A percentile compares a stretch with the other conserved stretches of the same genome.
These are phyloP conservation scores for Poeciliopsis turrubarensis DNA, from an alignment of 2,113 vertebrate species.

Conservation along the genomic window DNA sequence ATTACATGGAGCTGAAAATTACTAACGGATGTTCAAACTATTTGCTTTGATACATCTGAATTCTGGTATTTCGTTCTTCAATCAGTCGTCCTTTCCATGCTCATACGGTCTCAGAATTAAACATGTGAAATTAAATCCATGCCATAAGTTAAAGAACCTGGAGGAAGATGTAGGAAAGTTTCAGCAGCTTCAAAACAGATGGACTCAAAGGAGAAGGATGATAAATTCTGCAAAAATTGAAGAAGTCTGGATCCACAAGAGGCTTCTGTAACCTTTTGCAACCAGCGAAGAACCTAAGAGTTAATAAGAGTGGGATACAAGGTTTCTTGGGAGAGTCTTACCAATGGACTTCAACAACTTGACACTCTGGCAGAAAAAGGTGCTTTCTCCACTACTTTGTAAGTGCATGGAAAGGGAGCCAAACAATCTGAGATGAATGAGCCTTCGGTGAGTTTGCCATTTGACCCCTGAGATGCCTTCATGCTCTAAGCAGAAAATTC, in stretches of 20 bases:
- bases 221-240: too few species aligned
- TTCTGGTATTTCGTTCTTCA: not conserved
- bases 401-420: not conserved
- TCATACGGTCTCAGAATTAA: not conserved
- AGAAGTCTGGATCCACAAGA: too few species aligned
- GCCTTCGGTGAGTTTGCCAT: not conserved
- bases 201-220: not conserved
- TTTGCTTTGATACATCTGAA: not conserved
- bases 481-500: not conserved
- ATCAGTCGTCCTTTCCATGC: not conserved
- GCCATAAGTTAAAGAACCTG: not conserved
- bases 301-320: too few species aligned
- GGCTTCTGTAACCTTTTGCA: too few species aligned
- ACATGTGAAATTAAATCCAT: not conserved
- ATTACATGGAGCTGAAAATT: not conserved
- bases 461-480: not conserved
- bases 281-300: too few species aligned
- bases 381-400: not conserved
- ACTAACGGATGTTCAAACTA: not conserved
- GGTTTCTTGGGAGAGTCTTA: too few species aligned
- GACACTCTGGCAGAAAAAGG: not conserved
- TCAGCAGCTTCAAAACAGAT: not conserved
- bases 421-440: not conserved
- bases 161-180: not conserved
- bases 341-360: too few species aligned